These are phyloP conservation scores for Epirrhoe alternata DNA, from an alignment of 2,888 invertebrate genomes.

Conservation along the genomic window DNA sequence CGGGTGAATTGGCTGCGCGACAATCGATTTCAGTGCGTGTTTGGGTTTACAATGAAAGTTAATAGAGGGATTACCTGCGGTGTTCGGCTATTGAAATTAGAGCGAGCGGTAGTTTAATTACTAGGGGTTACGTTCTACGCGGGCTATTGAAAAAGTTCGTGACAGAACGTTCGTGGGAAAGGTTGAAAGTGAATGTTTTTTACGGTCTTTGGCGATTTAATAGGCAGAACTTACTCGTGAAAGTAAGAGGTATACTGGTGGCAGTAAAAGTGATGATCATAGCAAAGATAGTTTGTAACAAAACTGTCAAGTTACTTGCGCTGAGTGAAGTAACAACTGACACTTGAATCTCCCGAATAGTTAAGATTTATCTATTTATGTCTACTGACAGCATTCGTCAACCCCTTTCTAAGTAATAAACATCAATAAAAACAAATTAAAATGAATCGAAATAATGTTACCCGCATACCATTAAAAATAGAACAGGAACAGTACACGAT, in stretches of 20 bases:
- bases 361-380: too few relatives aligned
- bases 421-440: too few relatives aligned
- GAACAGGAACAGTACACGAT: too few relatives aligned
- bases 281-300: not conserved
- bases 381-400: too few relatives aligned
- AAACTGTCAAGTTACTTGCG: too few relatives aligned
- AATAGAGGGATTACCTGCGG: constrained; percentile 44
- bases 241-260: not conserved
- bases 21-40: constrained; percentile 39
- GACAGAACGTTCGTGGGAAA: constrained; percentile 31
- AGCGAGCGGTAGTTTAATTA: constrained; percentile 42
- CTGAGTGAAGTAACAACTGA: too few relatives aligned
- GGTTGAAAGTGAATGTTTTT: constrained; percentile 28
- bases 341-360: too few relatives aligned
- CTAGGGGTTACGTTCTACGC: constrained; percentile 32
- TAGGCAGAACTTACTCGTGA: constrained; percentile 1
- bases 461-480: too few relatives aligned
- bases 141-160: constrained; percentile 38
- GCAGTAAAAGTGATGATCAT: not conserved
- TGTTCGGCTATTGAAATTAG: constrained; percentile 43
- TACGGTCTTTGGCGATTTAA: constrained; percentile 19
- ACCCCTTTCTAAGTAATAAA: too few relatives aligned
- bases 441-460: too few relatives aligned
- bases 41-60: constrained; percentile 43
- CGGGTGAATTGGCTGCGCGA: constrained; percentile 31